Conservation (phyloP, 2,888 invertebrate species). For the Perithous albicinctus region DNA sequence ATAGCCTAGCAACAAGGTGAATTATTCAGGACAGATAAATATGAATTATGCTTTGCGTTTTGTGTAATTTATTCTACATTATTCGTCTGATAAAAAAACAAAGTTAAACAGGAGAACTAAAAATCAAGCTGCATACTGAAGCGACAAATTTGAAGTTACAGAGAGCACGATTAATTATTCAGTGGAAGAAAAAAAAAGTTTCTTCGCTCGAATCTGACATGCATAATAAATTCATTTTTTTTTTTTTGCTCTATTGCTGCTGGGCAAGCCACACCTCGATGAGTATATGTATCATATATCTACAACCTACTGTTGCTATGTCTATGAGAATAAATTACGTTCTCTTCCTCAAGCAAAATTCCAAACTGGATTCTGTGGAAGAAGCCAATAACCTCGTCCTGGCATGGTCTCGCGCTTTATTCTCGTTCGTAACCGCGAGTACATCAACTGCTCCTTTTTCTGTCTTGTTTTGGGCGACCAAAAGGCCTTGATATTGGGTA, state of each 20-base stretch:
- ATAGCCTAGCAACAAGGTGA: too few relatives aligned
- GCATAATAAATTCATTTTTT: not conserved
- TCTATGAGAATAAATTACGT: conserved; percentile 33
- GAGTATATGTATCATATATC: not conserved
- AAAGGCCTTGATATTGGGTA: not conserved
- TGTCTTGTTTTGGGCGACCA: not conserved
- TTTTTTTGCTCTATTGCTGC: not conserved
- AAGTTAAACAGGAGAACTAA: not conserved
- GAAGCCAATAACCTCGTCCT: conserved; percentile 13
- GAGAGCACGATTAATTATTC: not conserved
- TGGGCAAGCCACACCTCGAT: not conserved
- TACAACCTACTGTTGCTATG: not conserved
- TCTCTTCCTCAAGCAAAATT: not conserved
- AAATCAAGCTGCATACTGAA: not conserved
- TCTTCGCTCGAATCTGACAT: not conserved
- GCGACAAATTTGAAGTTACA: not conserved
- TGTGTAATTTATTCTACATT: too few relatives aligned
- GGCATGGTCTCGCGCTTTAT: not conserved
- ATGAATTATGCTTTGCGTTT: too few relatives aligned
- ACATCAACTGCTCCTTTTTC: not conserved
- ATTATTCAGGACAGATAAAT: too few relatives aligned
- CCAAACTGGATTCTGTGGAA: conserved; percentile 1
- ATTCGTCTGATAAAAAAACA: too few relatives aligned
- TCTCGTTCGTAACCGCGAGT: not conserved
- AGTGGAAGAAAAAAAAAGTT: not conserved